Conservation (phyloP, 2,888 invertebrate species). For the Apocheima hispidaria region DNA sequence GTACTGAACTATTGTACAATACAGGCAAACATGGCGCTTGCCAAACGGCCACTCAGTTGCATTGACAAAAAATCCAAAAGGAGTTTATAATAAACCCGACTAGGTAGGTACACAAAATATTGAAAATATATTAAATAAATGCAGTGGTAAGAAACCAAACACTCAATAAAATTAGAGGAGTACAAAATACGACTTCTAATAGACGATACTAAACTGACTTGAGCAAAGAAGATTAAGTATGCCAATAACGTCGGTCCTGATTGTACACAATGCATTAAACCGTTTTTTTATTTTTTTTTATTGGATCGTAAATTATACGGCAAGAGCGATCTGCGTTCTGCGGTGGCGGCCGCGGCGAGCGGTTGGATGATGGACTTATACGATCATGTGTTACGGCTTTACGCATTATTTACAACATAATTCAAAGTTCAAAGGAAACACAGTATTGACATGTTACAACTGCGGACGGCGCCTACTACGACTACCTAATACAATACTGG, state of each 20-base stretch:
- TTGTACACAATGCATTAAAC: conserved; percentile 44
- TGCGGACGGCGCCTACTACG: conserved; percentile 4
- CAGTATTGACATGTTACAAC: conserved; percentile 41
- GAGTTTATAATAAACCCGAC: no score
- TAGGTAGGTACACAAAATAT: no score
- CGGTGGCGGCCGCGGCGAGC: conserved; percentile 34
- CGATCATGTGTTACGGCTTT: conserved; percentile 27
- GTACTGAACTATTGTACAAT: no score
- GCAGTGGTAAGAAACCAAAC: background rate
- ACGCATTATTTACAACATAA: conserved; percentile 48
- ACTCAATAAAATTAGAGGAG: conserved; percentile 7
- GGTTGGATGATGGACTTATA: conserved; percentile 7
- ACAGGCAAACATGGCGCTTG: no score
- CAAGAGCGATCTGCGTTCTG: conserved; percentile 46
- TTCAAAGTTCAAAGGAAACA: conserved; percentile 52
- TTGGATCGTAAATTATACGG: conserved; percentile 59
- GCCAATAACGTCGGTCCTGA: conserved; percentile 30
- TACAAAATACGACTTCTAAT: conserved; percentile 10
- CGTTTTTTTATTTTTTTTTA: conserved; percentile 57
- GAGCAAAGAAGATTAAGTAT: conserved; percentile 20
- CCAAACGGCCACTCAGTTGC: no score
- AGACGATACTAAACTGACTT: conserved; percentile 1
- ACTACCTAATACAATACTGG: no score
- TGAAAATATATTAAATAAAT: background rate
- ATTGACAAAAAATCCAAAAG: no score